Base-by-base conservation (phyloP, 2,888 invertebrate genomes). In the Andrena bucephala region DNA sequence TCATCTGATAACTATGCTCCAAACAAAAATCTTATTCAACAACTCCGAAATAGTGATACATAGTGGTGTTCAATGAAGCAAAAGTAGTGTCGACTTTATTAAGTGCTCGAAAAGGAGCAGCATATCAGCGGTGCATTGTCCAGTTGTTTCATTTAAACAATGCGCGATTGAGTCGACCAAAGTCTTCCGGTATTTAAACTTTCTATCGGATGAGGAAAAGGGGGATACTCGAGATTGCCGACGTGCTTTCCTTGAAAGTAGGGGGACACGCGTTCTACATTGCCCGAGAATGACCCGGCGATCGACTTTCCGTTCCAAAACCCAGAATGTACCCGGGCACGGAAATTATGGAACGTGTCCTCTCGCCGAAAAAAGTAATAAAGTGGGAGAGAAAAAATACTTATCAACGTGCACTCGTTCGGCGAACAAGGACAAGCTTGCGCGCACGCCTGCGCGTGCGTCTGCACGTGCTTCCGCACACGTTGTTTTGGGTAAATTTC, bases 201-300 rank as follows among this genome's bases (percentile, higher is more conserved):
- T 66, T 27, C 36, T 65, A 54, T 71, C 16, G 33, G 52, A 72
- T 2, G n/a, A 65, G 36, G 29, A 42, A 33, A 63, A 27, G 36
- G 29, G 48, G 10, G n/a, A n/a, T 36, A 33, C 8, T 63, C 63
- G 29, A 63, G 29, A 65, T 20, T 1, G n/a, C 20, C 27, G 29
- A 24, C 31, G 24, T 24, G n/a, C n/a, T 70, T 36, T 74, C 57
- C 52, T 69, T 60, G 36, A 57, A 72, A 60, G 60, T 50, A 16
- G 29, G 16, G 13, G 20, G 16, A 60, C 36, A 48, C 50, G 31
- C 24, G 57, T 13, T 8, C 67, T 67, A 54, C 13, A 33, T 33
- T 36, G 60, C 48, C 68, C 66, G 52, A 67, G 74, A 42, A 24
- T 27, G 33, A 54, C 63, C 31, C 13, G 42, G 2, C 48, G 63